A percentile compares a stretch with the other conserved stretches of the same genome.
Evolutionary conservation across 2,888 invertebrate species (phyloP).

Genomic region (Rosalia funebris): DNA sequence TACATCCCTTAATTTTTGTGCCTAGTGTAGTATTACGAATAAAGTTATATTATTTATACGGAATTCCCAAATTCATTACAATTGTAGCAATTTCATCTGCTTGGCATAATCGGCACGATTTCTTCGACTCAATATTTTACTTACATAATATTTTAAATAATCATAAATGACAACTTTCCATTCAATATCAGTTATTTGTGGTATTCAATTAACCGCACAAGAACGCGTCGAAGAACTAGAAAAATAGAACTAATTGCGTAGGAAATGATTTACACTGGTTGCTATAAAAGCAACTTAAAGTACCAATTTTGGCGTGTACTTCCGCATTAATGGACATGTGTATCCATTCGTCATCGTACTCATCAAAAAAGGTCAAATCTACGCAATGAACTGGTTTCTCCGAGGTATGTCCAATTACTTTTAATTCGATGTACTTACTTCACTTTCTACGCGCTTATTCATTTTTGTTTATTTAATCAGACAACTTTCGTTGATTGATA

Average conservation of each 20-base stretch:
- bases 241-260: background rate
- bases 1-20: no score
- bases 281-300: background rate
- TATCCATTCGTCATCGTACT: background rate
- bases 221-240: background rate
- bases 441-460: slow-evolving; percentile 10
- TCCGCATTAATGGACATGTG: background rate
- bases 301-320: background rate
- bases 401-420: slow-evolving; percentile 9
- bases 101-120: no score
- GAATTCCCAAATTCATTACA: no score
- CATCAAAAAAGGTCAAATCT: background rate
- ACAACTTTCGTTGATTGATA: slow-evolving; percentile 20
- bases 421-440: slow-evolving; percentile 10
- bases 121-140: background rate
- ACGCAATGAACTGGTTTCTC: slow-evolving; percentile 8
- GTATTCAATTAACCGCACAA: background rate
- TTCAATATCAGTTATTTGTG: background rate
- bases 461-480: slow-evolving; percentile 7
- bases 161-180: background rate
- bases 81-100: no score
- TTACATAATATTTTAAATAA: background rate
- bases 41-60: no score
- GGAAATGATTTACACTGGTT: background rate
- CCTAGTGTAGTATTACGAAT: no score